phyloP scores from a whole-genome alignment of 2,113 vertebrate genomes.

The Epinephelus moara region DNA sequence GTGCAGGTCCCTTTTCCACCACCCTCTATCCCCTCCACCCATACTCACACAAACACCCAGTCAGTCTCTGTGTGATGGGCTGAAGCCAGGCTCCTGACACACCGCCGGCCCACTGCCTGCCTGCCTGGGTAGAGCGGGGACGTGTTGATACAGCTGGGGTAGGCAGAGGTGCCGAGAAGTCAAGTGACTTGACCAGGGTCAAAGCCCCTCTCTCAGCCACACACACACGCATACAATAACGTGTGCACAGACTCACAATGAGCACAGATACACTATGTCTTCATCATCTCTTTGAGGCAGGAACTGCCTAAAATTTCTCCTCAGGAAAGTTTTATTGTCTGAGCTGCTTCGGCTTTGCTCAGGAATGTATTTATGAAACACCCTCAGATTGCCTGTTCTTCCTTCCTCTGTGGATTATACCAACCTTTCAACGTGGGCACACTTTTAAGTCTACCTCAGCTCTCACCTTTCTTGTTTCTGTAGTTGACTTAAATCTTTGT shows the following conservation, averaged over 20 bases:
- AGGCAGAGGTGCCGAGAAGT: constrained; percentile 80
- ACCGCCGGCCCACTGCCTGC: constrained; percentile 64
- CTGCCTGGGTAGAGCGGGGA: constrained; percentile 53
- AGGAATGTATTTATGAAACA: constrained; percentile 70
- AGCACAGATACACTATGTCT: constrained; percentile 4
- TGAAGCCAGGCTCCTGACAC: constrained; percentile 74
- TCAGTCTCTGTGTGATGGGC: constrained; percentile 73
- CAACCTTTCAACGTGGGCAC: constrained; percentile 61
- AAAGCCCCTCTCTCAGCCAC: constrained; percentile 66
- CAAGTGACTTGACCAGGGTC: constrained; percentile 84
- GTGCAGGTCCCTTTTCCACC: constrained; percentile 54
- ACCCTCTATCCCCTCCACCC: constrained; percentile 57
- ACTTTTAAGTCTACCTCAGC: constrained; percentile 60
- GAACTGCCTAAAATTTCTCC: constrained; percentile 38
- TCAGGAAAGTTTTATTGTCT: constrained; percentile 48
- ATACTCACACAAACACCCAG: constrained; percentile 77
- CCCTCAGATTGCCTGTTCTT: constrained; percentile 63
- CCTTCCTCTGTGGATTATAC: constrained; percentile 67
- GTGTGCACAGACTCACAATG: constrained; percentile 18
- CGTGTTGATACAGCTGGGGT: constrained; percentile 85
- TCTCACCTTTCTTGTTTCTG: constrained; percentile 76
- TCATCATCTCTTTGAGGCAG: constrained; percentile 34
- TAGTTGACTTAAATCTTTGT: constrained; percentile 67
- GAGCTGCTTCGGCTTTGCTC: constrained; percentile 38
- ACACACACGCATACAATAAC: constrained; percentile 32